Evolutionary conservation across 1,140 invertebrate genomes (phyloP).

Genomic region (Dendrolimus punctatus): DNA sequence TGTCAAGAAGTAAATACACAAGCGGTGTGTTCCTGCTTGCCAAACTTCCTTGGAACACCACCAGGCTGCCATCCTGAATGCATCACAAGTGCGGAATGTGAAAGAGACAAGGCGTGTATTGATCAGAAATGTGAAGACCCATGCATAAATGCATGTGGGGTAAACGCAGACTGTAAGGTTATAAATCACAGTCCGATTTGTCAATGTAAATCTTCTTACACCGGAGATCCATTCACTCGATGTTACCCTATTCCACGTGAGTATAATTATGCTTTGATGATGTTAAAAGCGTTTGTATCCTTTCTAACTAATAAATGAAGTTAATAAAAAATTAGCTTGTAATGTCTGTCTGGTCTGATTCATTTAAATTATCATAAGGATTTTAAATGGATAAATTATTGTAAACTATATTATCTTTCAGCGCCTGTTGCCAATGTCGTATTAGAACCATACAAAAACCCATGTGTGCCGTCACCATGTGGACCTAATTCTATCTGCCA

Average conservation of each 20-base stretch:
- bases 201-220: conserved; percentile 77
- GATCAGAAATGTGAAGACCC: conserved; percentile 79
- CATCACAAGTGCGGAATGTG: conserved; percentile 77
- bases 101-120: conserved; percentile 75
- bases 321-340: no score
- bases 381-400: conserved; percentile 5
- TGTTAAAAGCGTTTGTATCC: no score
- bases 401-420: conserved; percentile 27
- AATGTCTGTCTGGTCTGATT: no score
- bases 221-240: conserved; percentile 83
- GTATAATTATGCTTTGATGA: conserved; percentile 21
- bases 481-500: conserved; percentile 80
- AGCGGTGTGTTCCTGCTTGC: conserved; percentile 77
- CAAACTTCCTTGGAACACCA: conserved; percentile 75
- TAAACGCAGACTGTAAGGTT: conserved; percentile 76
- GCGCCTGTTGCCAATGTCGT: conserved; percentile 51
- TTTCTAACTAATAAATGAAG: no score
- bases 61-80: conserved; percentile 78
- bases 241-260: conserved; percentile 75
- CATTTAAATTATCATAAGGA: background rate
- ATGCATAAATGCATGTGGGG: conserved; percentile 77
- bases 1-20: conserved; percentile 74
- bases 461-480: conserved; percentile 83
- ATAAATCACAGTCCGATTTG: conserved; percentile 83
- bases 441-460: conserved; percentile 75